Percentiles rank a stretch among this genome's conserved stretches.
These are phyloP conservation scores for Australoheros facetus DNA, from an alignment of 2,797 vertebrate genomes.

Conservation along the genomic window DNA sequence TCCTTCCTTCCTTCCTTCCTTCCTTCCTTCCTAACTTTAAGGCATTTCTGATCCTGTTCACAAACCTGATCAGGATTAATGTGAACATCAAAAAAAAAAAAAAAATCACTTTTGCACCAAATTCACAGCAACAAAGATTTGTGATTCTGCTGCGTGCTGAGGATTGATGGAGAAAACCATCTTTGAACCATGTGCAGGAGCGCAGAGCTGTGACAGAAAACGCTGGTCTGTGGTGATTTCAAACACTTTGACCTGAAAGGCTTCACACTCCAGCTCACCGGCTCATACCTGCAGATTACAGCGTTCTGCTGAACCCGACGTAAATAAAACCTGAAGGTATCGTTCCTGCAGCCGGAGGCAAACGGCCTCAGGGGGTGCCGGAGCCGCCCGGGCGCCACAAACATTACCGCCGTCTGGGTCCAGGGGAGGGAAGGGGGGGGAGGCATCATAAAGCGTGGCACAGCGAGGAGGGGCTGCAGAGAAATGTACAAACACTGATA, in stretches of 20 bases:
- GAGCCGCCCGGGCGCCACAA: slow-evolving; percentile 19
- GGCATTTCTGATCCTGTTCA: background rate
- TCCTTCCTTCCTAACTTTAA: too few relatives aligned
- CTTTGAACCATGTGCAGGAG: background rate
- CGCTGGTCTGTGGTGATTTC: rapidly evolving
- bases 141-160: rapidly evolving
- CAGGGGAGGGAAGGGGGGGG: background rate
- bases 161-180: too few relatives aligned
- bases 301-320: background rate
- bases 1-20: too few relatives aligned
- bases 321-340: background rate
- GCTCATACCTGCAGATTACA: background rate
- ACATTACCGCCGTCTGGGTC: slow-evolving; percentile 32
- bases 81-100: background rate
- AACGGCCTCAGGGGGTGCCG: background rate
- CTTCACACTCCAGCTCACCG: background rate
- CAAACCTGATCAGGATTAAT: background rate
- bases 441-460: rapidly evolving
- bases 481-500: slow-evolving; percentile 5
- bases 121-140: too few relatives aligned
- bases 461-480: background rate
- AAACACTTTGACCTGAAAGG: background rate
- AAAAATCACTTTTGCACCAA: rapidly evolving
- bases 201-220: background rate
- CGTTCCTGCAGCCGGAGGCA: background rate